Evolutionary conservation across 2,888 invertebrate species (phyloP).

Genomic region (Chaetogeoica ovagalla): DNA sequence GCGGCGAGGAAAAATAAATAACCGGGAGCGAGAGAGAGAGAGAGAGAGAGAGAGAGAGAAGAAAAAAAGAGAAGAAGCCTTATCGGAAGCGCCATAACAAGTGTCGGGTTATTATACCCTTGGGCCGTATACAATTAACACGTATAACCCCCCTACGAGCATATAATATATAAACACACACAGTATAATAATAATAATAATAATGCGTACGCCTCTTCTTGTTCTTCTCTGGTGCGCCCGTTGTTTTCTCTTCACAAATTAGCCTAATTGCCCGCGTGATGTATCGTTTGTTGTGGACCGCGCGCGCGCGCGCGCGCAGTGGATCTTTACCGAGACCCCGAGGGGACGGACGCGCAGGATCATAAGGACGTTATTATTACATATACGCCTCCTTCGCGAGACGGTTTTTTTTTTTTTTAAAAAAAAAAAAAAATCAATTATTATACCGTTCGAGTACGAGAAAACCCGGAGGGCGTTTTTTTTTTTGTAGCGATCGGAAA

Average conservation of each 20-base stretch:
- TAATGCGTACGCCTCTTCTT: constrained; percentile 10
- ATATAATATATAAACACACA: neutral
- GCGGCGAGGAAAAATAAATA: neutral
- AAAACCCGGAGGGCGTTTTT: no score
- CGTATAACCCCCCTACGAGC: constrained; percentile 1
- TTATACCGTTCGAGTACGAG: no score
- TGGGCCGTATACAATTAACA: constrained; percentile 12
- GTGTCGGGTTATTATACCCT: constrained; percentile 29
- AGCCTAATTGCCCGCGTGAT: constrained; percentile 43
- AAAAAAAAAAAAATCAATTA: no score
- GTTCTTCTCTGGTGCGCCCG: constrained; percentile 19
- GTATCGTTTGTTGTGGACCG: constrained; percentile 36
- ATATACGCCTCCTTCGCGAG: no score
- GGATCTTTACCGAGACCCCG: neutral
- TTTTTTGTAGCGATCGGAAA: no score
- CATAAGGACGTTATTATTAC: no score
- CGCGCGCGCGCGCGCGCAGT: neutral
- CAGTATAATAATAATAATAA: neutral
- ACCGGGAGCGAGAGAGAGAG: neutral
- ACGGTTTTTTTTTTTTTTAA: no score
- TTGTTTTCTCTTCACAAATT: constrained; percentile 12
- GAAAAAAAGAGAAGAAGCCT: constrained; percentile 22
- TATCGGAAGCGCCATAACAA: constrained; percentile 24
- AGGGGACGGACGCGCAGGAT: neutral
- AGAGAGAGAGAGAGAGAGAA: neutral